Base-by-base conservation (phyloP, 2,797 vertebrate genomes). In the Smutsia temminckii region DNA sequence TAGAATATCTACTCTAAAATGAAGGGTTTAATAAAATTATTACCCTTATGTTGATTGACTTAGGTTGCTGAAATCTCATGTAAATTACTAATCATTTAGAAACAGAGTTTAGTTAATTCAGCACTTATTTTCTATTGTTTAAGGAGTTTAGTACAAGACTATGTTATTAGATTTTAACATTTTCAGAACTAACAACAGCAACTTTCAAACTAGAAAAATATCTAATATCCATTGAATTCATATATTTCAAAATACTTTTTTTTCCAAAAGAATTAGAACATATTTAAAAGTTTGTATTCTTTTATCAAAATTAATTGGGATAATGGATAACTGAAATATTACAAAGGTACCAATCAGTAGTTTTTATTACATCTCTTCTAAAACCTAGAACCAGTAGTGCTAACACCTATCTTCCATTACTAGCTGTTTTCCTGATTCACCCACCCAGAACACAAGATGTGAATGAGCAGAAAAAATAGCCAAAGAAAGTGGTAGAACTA, bases 201-300 rank as follows among this genome's bases (percentile, higher is more conserved):
- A 20, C 66, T 96, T 91, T 64, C 75, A 91, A 77, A 88, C 42
- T 93, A 71, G 84, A 66, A 71, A 77, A 92, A 29, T 84, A 61
- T 6, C n/a, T 64, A 74, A 14, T 83, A 51, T 4, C 20, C 51
- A n/a, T 40, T 90, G 66, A 72, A 91, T 42, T 93, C 32, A 93
- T 37, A 69, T 53, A 68, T 46, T 81, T 81, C 5, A 69, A 91
- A 49, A n/a, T 85, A 34, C 17, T 13, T 64, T 84, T 88, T 75
- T 55, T 29, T 63, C 37, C 69, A 34, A 88, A 92, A 81, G 53
- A 87, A 77, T 75, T 61, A 79, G 63, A 80, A 10, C 37, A 21
- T 75, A 34, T 95, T 85, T 34, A 66, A 51, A 84, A 55, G 20
- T 29, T 53, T 27, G 2, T 55, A 34, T 81, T 92, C 63, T 85